A percentile compares a stretch with the other conserved stretches of the same genome.
Conservation (phyloP, 2,113 vertebrate genomes). For the Candoia aspera region DNA sequence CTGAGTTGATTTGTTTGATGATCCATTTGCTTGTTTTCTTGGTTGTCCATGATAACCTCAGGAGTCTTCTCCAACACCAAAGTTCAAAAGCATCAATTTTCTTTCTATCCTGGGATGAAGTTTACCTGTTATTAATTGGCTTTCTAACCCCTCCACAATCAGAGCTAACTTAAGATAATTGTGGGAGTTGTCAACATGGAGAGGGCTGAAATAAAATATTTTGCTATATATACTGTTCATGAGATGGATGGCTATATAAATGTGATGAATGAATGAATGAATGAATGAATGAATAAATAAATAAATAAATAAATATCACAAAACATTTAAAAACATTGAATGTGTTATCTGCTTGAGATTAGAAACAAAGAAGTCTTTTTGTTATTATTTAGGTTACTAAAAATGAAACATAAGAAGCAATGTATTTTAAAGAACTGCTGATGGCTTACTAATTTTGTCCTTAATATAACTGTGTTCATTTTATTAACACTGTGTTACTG, state of each 20-base stretch:
- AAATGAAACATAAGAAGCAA: constrained; percentile 50
- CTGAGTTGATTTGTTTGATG: background rate
- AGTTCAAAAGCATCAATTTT: background rate
- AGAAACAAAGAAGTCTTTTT: constrained; percentile 54
- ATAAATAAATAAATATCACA: background rate
- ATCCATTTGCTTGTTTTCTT: background rate
- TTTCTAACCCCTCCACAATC: constrained; percentile 65
- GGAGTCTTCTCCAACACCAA: background rate
- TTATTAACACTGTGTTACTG: constrained; percentile 1
- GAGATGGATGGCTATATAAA: background rate
- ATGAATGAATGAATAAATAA: too few species aligned
- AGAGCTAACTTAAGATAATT: constrained; percentile 55
- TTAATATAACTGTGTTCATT: background rate
- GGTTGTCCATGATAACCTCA: background rate
- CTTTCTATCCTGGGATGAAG: constrained; percentile 38
- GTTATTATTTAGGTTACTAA: constrained; percentile 63
- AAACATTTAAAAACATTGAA: constrained; percentile 51
- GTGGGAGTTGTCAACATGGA: constrained; percentile 68
- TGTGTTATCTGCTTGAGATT: constrained; percentile 51
- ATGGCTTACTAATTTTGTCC: constrained; percentile 14
- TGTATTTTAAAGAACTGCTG: constrained; percentile 40
- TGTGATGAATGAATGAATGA: background rate
- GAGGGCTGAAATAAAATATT: constrained; percentile 67
- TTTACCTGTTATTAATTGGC: constrained; percentile 67
- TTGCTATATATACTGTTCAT: constrained; percentile 60